Conservation (phyloP, 2,888 invertebrate genomes). For the Hedya salicella region DNA sequence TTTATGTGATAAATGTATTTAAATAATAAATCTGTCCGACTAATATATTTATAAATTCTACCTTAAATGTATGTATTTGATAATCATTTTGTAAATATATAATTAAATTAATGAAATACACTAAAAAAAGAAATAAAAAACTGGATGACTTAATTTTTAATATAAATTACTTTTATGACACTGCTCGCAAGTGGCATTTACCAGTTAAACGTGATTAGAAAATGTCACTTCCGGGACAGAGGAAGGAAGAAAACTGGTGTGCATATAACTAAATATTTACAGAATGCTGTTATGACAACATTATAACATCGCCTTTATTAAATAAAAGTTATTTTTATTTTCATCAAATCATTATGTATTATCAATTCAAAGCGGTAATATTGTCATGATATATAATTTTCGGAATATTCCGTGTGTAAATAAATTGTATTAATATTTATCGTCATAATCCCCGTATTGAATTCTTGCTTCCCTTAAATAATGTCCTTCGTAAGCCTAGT, state of each 20-base stretch:
- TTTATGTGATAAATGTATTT: conserved; percentile 30
- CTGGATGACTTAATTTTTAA: conserved; percentile 27
- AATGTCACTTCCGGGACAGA: neutral
- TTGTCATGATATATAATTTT: neutral
- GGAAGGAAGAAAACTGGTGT: neutral
- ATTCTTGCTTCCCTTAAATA: neutral
- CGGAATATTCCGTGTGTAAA: conserved; percentile 14
- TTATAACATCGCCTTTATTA: neutral
- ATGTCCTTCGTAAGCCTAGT: too few species aligned
- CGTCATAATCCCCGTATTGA: neutral
- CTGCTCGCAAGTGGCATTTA: neutral
- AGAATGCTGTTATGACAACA: neutral
- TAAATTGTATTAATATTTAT: neutral
- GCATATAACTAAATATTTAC: neutral
- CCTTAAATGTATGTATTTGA: conserved; percentile 25
- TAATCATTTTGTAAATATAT: conserved; percentile 38
- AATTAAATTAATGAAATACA: conserved; percentile 24
- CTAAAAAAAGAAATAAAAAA: conserved; percentile 26
- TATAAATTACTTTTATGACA: neutral
- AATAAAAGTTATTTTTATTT: too few species aligned
- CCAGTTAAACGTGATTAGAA: neutral
- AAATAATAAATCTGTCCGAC: conserved; percentile 37
- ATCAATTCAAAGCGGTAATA: too few species aligned
- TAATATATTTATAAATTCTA: conserved; percentile 26
- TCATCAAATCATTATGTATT: too few species aligned